These are phyloP conservation scores for Imbricaverruca yamaguchii DNA, from an alignment of 2,888 invertebrate species.

Conservation along the genomic window DNA sequence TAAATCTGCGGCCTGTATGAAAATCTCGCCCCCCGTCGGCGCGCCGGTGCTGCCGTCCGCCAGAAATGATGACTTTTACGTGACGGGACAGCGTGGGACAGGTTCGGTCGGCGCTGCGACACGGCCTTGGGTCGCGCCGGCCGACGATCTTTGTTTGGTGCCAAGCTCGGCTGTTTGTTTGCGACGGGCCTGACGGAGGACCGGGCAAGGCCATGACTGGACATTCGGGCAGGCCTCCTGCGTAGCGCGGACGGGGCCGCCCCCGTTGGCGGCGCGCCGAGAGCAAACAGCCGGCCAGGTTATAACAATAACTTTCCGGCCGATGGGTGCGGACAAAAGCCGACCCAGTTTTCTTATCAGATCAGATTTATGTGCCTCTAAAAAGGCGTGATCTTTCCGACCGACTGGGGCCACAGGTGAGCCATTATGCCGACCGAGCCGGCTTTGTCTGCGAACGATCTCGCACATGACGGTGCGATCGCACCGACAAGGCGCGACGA, in stretches of 20 bases:
- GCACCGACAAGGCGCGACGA: too few relatives aligned
- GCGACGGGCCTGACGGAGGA: neutral
- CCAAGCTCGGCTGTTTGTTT: neutral
- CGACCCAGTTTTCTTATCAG: slow-evolving; percentile 13
- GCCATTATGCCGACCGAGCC: neutral
- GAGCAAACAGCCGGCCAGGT: neutral
- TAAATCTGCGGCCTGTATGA: slow-evolving; percentile 1
- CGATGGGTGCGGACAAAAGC: neutral
- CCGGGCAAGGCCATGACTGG: neutral
- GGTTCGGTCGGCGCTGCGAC: neutral
- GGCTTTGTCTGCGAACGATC: neutral
- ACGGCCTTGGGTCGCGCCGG: neutral
- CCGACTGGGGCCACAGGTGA: neutral
- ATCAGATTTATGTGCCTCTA: slow-evolving; percentile 16
- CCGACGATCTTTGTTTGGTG: neutral
- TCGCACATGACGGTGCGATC: too few relatives aligned
- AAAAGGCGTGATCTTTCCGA: slow-evolving; percentile 5
- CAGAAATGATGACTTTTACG: slow-evolving; percentile 19
- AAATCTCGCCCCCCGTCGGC: neutral
- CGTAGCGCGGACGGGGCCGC: neutral
- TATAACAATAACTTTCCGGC: slow-evolving; percentile 9
- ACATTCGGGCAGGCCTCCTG: neutral
- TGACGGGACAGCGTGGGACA: slow-evolving; percentile 11
- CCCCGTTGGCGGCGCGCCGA: neutral
- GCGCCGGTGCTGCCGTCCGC: neutral